phyloP scores from a whole-genome alignment of 30 jellyfish, hydroid and myxozoan species.

The Pseudorhiza aurosa region DNA sequence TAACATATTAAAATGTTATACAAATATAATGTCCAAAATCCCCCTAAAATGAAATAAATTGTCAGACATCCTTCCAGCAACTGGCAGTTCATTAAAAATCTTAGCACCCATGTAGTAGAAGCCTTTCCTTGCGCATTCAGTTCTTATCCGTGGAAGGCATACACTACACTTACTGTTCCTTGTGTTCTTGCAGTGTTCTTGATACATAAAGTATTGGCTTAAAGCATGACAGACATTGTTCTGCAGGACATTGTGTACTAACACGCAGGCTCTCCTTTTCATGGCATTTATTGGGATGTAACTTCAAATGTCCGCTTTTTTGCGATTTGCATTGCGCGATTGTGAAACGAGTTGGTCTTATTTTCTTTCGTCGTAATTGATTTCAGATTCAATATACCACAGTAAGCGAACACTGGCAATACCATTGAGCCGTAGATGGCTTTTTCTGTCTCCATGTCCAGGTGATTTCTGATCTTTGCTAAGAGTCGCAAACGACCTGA shows the following conservation, averaged over 20 bases:
- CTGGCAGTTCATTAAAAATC: slow-evolving; percentile 58
- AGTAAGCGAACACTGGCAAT: slow-evolving; percentile 59
- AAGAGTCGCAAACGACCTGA: slow-evolving; percentile 69
- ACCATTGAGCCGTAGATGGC: slow-evolving; percentile 70
- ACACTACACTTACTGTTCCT: slow-evolving; percentile 49
- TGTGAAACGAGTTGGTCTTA: slow-evolving; percentile 55
- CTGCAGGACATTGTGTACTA: slow-evolving; percentile 49
- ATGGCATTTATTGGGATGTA: slow-evolving; percentile 23
- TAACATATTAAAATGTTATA: slow-evolving; percentile 42
- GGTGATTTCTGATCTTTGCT: slow-evolving; percentile 45
- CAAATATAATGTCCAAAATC: slow-evolving; percentile 33
- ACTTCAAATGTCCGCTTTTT: not conserved
- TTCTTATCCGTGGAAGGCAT: slow-evolving; percentile 51
- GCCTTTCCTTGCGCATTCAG: slow-evolving; percentile 56
- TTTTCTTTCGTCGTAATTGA: slow-evolving; percentile 48
- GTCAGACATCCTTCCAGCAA: slow-evolving; percentile 61
- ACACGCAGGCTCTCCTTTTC: slow-evolving; percentile 30
- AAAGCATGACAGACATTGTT: slow-evolving; percentile 46
- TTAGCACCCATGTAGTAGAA: slow-evolving; percentile 61
- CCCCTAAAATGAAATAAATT: slow-evolving; percentile 21
- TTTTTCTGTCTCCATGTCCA: slow-evolving; percentile 54
- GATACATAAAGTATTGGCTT: slow-evolving; percentile 23
- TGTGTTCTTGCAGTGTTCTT: slow-evolving; percentile 43
- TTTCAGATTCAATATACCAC: slow-evolving; percentile 68
- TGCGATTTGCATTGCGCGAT: slow-evolving; percentile 61